Base-by-base conservation (phyloP, 2,797 vertebrate species). In the Typhlichthys eigenmanni region DNA sequence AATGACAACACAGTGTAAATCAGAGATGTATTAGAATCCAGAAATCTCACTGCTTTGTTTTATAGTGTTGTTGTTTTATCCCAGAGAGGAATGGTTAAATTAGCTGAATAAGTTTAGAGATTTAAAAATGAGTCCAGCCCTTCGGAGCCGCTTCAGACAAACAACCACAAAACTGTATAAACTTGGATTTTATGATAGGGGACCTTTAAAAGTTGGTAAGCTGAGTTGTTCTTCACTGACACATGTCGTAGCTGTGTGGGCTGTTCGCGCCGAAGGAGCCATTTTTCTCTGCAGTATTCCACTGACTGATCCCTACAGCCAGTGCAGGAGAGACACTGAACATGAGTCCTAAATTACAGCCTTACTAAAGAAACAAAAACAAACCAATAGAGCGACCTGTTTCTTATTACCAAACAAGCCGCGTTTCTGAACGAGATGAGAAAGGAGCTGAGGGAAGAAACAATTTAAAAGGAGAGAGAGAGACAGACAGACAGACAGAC, bases 281-380 rank as follows among this genome's bases (percentile, higher is more conserved):
- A 79, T 87, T 80, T 81, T 80, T 83, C 87, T 84, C 81, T 66
- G 75, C 78, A 62, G 2, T 75, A 76, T 83, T 82, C 76, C 74
- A 78, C 79, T 66, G 82, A 75, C 81, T 82, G 83, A 84, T 78
- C 77, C 80, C 80, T 80, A 55, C 74, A 85, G 84, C 80, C 78
- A 75, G 73, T 56, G 74, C 63, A 85, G 84, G 75, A 78, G 78
- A 87, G 84, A 90, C 83, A 86, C 87, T 87, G 84, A 91, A 88
- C 89, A 90, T 85, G 86, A 88, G 88, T 86, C 82, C 87, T 74
- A 89, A 89, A 91, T 91, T 89, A 89, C 82, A 88, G 81, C 80
- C 87, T 88, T 85, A 87, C 82, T 84, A 83, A 82, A 85, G 85
- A 88, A 90, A 91, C 83, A 85, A 88, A 91, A 90, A 89, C 89